Evolutionary conservation across 2,888 invertebrate species (phyloP).

Genomic region (Papilio protenor): DNA sequence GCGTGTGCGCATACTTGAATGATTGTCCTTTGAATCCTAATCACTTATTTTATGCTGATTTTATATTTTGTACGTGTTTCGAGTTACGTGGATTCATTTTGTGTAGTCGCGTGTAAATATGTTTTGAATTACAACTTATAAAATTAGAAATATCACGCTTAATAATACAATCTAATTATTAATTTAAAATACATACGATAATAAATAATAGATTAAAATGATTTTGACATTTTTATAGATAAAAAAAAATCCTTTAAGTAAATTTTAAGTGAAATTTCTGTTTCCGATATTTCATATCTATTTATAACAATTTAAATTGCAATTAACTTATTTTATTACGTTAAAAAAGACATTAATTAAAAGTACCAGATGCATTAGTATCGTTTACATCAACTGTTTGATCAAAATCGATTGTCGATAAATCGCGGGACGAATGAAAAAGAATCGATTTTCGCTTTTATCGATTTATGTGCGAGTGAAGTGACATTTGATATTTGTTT

Average conservation of each 20-base stretch:
- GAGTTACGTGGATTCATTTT: conserved; percentile 5
- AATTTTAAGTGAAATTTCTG: no score
- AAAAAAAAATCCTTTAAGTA: no score
- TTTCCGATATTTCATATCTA: no score
- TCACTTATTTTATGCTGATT: conserved; percentile 59
- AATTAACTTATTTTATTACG: neutral
- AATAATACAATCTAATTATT: no score
- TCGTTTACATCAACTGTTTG: neutral
- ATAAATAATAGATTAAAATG: neutral
- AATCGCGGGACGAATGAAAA: neutral
- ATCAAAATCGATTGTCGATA: neutral
- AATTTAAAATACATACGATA: no score
- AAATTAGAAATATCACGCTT: neutral
- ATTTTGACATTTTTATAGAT: neutral
- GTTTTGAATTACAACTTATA: neutral
- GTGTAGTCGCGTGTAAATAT: neutral
- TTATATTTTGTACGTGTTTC: conserved; percentile 58
- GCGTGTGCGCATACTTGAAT: conserved; percentile 48
- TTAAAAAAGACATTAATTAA: neutral
- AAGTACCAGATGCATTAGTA: neutral
- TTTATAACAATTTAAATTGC: neutral
- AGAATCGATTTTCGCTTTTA: neutral
- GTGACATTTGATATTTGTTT: conserved; percentile 6
- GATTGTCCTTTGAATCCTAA: conserved; percentile 54
- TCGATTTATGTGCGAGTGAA: neutral